phyloP scores from a whole-genome alignment of 2,888 invertebrate species.

The Linyphia triangularis region DNA sequence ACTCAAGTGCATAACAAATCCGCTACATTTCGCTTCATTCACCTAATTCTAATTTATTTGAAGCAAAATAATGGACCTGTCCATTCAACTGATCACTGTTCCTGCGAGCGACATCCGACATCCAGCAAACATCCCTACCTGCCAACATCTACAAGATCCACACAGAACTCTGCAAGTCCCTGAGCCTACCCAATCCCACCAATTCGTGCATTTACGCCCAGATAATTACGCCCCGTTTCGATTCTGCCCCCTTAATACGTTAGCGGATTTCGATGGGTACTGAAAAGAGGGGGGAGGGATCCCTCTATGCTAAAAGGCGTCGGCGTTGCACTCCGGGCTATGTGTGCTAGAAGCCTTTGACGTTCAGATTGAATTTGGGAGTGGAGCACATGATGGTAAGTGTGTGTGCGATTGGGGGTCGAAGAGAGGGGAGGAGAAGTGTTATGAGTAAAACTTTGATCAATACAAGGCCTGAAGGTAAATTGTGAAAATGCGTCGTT shows the following conservation, averaged over 20 bases:
- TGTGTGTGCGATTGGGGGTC: not conserved
- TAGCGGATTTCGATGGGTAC: not conserved
- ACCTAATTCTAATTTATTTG: too few species aligned
- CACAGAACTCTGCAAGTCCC: too few species aligned
- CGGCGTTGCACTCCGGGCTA: conserved; percentile 32
- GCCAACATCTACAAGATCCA: too few species aligned
- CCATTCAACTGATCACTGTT: conserved; percentile 40
- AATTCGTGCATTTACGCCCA: conserved; percentile 9
- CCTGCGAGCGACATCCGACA: conserved; percentile 23
- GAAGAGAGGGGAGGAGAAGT: not conserved
- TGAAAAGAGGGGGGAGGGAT: not conserved
- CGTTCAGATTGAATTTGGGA: conserved; percentile 64
- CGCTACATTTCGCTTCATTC: not conserved
- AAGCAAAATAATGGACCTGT: conserved; percentile 38
- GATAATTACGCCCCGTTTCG: conserved; percentile 58
- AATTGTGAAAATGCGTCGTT: conserved; percentile 48
- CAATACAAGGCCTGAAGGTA: conserved; percentile 57
- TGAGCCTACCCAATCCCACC: too few species aligned
- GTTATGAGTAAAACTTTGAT: conserved; percentile 58
- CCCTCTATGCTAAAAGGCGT: conserved; percentile 53
- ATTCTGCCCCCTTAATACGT: conserved; percentile 36
- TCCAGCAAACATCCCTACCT: not conserved
- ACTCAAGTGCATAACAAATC: not conserved
- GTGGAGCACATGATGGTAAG: not conserved
- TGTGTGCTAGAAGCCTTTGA: conserved; percentile 39